Percentiles rank a stretch among this genome's conserved stretches.
phyloP scores from a whole-genome alignment of 2,797 vertebrate species.

The Chiroxiphia lanceolata region DNA sequence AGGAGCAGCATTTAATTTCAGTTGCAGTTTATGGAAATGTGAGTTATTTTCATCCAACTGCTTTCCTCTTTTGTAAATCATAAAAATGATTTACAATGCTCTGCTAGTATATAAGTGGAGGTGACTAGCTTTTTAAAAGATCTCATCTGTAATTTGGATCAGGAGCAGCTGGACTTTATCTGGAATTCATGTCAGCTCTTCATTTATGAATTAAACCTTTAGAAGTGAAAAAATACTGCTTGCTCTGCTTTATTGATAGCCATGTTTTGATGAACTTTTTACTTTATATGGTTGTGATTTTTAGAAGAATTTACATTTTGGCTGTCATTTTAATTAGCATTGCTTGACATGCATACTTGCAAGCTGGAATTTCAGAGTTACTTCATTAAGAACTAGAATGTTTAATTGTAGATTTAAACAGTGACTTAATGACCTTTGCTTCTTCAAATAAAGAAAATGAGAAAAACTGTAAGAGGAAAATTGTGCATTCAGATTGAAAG shows the following conservation, averaged over 20 bases:
- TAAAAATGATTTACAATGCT: background rate
- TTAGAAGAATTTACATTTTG: background rate
- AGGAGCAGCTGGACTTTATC: background rate
- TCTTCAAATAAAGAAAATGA: background rate
- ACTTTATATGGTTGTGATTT: background rate
- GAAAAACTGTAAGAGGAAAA: background rate
- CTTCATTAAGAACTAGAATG: background rate
- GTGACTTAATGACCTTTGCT: conserved; percentile 9
- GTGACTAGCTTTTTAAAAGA: background rate
- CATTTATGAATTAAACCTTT: background rate
- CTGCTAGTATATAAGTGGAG: background rate
- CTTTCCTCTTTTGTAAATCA: background rate
- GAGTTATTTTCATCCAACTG: background rate
- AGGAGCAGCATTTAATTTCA: background rate
- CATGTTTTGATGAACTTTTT: background rate
- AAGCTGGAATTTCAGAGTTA: background rate
- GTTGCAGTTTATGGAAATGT: background rate
- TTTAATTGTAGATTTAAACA: background rate
- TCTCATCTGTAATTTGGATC: background rate
- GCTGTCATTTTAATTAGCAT: background rate
- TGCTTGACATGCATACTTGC: background rate
- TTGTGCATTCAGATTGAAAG: background rate
- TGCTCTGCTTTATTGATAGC: background rate
- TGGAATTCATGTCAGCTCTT: background rate
- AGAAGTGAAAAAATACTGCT: background rate